phyloP scores from a whole-genome alignment of 2,797 vertebrate genomes.

The Macropus fuliginosus region DNA sequence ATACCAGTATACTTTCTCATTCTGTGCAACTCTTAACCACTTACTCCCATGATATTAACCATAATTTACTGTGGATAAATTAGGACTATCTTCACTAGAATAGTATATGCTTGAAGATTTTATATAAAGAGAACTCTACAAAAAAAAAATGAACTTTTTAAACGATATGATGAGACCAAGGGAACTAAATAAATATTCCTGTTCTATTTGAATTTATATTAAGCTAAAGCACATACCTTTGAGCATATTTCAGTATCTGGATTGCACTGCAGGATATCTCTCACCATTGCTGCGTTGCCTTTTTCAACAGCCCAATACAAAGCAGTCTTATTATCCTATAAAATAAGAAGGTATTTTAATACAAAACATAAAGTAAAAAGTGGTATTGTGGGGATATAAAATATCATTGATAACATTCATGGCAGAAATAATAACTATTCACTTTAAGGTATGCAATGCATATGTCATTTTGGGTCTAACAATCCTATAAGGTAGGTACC shows the following conservation, averaged over 20 bases:
- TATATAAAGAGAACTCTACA: not conserved
- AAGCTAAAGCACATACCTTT: constrained; percentile 88
- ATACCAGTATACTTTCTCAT: not conserved
- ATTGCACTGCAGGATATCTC: constrained; percentile 97
- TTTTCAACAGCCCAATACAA: constrained; percentile 99
- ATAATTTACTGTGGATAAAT: not conserved
- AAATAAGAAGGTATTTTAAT: constrained; percentile 13
- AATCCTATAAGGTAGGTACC: not conserved
- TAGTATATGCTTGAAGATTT: not conserved
- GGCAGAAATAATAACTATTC: not conserved
- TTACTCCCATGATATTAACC: not conserved
- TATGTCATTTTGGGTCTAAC: not conserved
- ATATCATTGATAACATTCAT: not conserved
- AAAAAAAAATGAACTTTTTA: not conserved
- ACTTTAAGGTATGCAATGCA: not conserved
- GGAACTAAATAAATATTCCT: not conserved
- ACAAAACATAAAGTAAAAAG: not conserved
- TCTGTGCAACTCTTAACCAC: not conserved
- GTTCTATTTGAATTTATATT: not conserved
- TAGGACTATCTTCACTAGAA: not conserved
- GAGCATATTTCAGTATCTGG: constrained; percentile 97
- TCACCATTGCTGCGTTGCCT: constrained; percentile 96
- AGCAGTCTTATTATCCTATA: constrained; percentile 96
- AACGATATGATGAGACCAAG: not conserved
- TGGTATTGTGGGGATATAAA: not conserved